Conservation (phyloP, 2,888 invertebrate species). For the Eilema sororculum region DNA sequence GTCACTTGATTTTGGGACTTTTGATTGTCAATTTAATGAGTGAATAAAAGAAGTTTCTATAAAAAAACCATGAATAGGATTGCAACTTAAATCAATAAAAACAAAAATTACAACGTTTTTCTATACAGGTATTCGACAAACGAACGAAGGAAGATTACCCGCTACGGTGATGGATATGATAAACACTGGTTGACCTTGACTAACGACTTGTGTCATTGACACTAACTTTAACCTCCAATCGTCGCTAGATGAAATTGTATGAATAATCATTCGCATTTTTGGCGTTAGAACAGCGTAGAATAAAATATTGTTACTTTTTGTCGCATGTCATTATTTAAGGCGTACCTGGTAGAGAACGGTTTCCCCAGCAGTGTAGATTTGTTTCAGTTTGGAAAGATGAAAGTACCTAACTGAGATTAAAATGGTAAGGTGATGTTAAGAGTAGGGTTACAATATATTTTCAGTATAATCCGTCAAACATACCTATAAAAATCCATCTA, state of each 20-base stretch:
- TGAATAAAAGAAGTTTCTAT: no score
- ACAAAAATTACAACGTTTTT: neutral
- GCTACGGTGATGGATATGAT: conserved; percentile 31
- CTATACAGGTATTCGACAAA: neutral
- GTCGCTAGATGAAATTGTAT: conserved; percentile 17
- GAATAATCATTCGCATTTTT: neutral
- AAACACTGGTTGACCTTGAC: conserved; percentile 46
- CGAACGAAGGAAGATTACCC: neutral
- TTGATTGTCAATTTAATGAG: conserved; percentile 3
- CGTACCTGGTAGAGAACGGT: neutral
- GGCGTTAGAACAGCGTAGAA: neutral
- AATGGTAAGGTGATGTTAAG: neutral
- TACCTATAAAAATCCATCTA: no score
- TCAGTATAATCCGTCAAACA: neutral
- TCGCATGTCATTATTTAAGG: neutral
- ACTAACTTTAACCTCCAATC: conserved; percentile 14
- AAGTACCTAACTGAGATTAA: neutral
- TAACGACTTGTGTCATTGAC: conserved; percentile 45
- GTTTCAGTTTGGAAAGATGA: neutral
- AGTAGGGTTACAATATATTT: neutral
- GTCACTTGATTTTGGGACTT: neutral
- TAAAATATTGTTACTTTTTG: neutral
- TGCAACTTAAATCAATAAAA: neutral
- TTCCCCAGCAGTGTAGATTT: neutral
- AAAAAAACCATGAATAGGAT: neutral